A percentile compares a stretch with the other conserved stretches of the same genome.
Conservation (phyloP, 2,797 vertebrate species). For the Anabas testudineus region DNA sequence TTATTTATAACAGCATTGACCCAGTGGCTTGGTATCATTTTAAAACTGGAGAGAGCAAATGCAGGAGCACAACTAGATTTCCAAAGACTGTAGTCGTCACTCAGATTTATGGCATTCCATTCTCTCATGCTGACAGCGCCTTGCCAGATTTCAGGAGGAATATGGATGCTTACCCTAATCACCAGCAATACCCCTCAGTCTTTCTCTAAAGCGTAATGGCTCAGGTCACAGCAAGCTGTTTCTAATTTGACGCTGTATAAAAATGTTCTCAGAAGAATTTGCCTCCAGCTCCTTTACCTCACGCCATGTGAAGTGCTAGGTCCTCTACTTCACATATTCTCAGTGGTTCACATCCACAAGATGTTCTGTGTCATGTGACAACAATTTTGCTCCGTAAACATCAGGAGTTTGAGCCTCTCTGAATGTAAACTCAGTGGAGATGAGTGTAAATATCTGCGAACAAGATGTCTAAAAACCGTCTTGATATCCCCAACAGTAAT, state of each 20-base stretch:
- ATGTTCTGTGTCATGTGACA: slow-evolving; percentile 39
- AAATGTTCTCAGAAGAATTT: slow-evolving; percentile 64
- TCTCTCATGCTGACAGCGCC: slow-evolving; percentile 38
- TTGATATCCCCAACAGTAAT: slow-evolving; percentile 40
- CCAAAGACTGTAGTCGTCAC: slow-evolving; percentile 65
- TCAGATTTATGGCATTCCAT: slow-evolving; percentile 71
- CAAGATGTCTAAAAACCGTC: slow-evolving; percentile 42
- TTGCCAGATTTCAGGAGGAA: slow-evolving; percentile 62
- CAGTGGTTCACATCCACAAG: slow-evolving; percentile 32
- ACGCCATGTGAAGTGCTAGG: slow-evolving; percentile 26
- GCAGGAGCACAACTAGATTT: slow-evolving; percentile 59
- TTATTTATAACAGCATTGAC: not conserved
- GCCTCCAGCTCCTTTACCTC: slow-evolving; percentile 46
- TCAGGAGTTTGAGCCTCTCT: slow-evolving; percentile 12
- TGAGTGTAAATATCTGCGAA: slow-evolving; percentile 42
- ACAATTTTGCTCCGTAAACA: slow-evolving; percentile 29
- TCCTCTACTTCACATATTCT: slow-evolving; percentile 23
- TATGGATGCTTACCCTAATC: slow-evolving; percentile 72
- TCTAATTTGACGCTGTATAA: slow-evolving; percentile 74
- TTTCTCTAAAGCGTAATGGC: slow-evolving; percentile 58
- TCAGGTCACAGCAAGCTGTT: slow-evolving; percentile 75
- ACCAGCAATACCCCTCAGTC: slow-evolving; percentile 64
- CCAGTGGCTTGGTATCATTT: not conserved
- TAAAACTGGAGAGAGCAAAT: slow-evolving; percentile 23
- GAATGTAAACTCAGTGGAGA: slow-evolving; percentile 28